Percentiles rank a stretch among this genome's conserved stretches.
phyloP scores from a whole-genome alignment of 2,113 vertebrate genomes.

The Callipepla californica region DNA sequence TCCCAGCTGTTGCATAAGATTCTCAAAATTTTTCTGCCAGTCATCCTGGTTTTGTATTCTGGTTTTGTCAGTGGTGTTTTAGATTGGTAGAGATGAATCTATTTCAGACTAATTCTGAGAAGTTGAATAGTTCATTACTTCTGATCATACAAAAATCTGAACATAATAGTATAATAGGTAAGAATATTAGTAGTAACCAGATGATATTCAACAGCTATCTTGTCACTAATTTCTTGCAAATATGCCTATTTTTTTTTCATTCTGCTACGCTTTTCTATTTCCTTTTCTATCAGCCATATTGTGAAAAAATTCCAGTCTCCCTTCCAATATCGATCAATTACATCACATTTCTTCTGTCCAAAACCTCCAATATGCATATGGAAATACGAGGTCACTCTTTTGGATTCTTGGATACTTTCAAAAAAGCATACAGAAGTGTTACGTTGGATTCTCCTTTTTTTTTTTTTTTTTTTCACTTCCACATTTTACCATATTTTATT shows the following conservation, averaged over 20 bases:
- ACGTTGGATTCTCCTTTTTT: neutral
- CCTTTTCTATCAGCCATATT: neutral
- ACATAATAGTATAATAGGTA: neutral
- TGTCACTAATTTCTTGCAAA: neutral
- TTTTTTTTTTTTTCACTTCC: constrained; percentile 13
- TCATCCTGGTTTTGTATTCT: neutral
- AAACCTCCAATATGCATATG: neutral
- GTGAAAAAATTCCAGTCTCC: neutral
- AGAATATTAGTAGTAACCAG: neutral
- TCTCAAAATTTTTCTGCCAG: neutral
- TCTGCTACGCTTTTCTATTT: neutral
- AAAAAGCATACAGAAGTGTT: neutral
- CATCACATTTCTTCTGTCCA: neutral
- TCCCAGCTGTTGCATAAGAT: neutral
- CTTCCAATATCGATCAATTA: neutral
- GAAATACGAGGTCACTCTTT: neutral
- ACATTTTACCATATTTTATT: neutral
- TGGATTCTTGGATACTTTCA: neutral
- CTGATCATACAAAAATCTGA: neutral
- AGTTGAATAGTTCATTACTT: neutral
- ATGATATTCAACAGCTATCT: neutral
- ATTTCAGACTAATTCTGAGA: neutral
- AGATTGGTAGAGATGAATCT: neutral
- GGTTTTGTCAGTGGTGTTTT: neutral
- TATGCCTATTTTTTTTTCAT: neutral